Conservation (phyloP, 2,113 vertebrate genomes). For the Spilogale gracilis region DNA sequence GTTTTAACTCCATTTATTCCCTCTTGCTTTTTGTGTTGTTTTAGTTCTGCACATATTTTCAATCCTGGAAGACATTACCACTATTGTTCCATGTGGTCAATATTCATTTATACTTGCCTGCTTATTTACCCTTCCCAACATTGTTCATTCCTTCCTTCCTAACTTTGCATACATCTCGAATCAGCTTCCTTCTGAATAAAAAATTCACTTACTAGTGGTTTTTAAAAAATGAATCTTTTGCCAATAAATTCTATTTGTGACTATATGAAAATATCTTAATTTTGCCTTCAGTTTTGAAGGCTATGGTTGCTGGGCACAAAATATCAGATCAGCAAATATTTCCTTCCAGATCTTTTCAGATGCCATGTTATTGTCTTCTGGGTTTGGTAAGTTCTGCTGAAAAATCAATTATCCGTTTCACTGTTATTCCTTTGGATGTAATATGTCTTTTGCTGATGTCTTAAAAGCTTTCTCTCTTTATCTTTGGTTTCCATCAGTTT, state of each 20-base stretch:
- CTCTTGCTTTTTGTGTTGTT: not conserved
- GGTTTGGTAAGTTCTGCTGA: not conserved
- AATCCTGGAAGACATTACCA: not conserved
- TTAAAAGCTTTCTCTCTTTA: not conserved
- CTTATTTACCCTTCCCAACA: not conserved
- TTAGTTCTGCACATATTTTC: not conserved
- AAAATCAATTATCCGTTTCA: not conserved
- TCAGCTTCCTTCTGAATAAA: not conserved
- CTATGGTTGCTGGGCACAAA: not conserved
- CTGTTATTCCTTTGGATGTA: not conserved
- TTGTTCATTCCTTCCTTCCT: not conserved
- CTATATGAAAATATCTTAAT: not conserved
- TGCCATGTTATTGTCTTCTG: not conserved
- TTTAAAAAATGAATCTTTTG: not conserved
- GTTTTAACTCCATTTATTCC: not conserved
- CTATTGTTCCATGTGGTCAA: not conserved
- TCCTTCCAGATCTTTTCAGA: not conserved
- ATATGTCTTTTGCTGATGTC: not conserved
- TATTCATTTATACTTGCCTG: not conserved
- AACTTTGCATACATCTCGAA: not conserved
- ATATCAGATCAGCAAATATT: not conserved
- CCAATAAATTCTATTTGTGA: not conserved
- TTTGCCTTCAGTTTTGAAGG: not conserved
- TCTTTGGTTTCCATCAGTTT: not conserved
- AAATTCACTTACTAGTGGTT: not conserved